phyloP scores from a whole-genome alignment of 1,140 invertebrate genomes.

The Cardiocondyla obscurior region DNA sequence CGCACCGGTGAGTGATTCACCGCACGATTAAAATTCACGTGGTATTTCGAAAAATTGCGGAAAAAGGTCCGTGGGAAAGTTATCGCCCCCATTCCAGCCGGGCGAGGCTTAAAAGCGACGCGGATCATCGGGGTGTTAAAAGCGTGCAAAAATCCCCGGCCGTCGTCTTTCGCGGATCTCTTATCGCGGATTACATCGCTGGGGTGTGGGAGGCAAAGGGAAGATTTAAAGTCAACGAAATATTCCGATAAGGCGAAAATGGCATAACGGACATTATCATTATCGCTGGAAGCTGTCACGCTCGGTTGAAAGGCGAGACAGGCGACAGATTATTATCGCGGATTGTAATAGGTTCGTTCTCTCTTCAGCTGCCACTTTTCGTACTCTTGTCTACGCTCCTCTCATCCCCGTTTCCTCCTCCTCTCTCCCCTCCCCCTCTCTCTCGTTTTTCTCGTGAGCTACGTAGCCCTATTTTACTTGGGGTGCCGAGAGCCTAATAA shows the following conservation, averaged over 20 bases:
- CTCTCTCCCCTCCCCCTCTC: too few relatives aligned
- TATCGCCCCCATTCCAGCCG: too few relatives aligned
- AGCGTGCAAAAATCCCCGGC: not conserved
- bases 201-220: not conserved
- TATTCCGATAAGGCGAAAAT: constrained; percentile 33
- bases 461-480: constrained; percentile 19
- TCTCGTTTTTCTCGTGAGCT: constrained; percentile 5
- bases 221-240: not conserved
- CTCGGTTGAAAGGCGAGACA: constrained; percentile 1
- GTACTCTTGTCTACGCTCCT: constrained; percentile 16
- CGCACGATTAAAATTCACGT: constrained; percentile 11
- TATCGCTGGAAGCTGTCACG: constrained; percentile 19
- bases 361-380: constrained; percentile 27
- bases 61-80: too few relatives aligned
- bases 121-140: too few relatives aligned
- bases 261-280: constrained; percentile 21
- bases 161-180: not conserved
- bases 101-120: too few relatives aligned
- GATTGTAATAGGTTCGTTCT: constrained; percentile 44
- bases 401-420: not conserved
- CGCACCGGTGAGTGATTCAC: not conserved
- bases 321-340: constrained; percentile 41
- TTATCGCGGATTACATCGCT: not conserved
- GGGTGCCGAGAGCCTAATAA: constrained; percentile 34
- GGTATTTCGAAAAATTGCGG: too few relatives aligned